Evolutionary conservation across 2,797 vertebrate genomes (phyloP).

Genomic region (Alfaro cultratus): DNA sequence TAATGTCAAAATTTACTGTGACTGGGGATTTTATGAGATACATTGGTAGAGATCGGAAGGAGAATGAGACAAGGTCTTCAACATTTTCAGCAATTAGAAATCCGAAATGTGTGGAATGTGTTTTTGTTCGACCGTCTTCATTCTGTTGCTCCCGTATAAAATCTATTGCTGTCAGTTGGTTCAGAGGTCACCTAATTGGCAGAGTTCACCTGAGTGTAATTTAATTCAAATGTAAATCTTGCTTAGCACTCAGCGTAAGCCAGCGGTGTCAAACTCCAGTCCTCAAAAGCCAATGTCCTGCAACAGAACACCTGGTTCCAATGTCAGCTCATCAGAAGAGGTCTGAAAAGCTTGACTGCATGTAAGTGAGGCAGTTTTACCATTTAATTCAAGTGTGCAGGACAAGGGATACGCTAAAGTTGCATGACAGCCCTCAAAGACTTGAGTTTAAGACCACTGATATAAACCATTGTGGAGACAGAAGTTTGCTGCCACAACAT

Average conservation of each 20-base stretch:
- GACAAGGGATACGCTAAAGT: too few species aligned
- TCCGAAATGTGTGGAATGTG: neutral
- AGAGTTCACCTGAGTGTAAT: neutral
- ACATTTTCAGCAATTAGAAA: neutral
- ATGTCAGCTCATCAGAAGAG: too few species aligned
- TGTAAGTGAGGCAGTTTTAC: too few species aligned
- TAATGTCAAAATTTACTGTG: neutral
- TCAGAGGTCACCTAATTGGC: neutral
- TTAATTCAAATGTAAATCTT: neutral
- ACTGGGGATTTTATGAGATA: neutral
- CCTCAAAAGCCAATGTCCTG: too few species aligned
- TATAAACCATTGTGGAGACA: too few species aligned
- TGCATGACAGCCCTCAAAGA: too few species aligned
- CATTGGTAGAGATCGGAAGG: neutral
- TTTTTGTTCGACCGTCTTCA: neutral
- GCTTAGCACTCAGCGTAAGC: neutral
- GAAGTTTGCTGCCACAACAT: too few species aligned
- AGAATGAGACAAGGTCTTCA: neutral
- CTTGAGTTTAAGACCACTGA: too few species aligned
- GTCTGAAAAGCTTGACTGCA: too few species aligned
- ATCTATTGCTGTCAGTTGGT: neutral
- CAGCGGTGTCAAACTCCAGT: too few species aligned
- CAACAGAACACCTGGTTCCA: too few species aligned
- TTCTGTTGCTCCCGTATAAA: neutral
- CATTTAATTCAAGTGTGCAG: too few species aligned